These are phyloP conservation scores for Ctenodactylus gundi DNA, from an alignment of 2,113 vertebrate genomes.

Conservation along the genomic window DNA sequence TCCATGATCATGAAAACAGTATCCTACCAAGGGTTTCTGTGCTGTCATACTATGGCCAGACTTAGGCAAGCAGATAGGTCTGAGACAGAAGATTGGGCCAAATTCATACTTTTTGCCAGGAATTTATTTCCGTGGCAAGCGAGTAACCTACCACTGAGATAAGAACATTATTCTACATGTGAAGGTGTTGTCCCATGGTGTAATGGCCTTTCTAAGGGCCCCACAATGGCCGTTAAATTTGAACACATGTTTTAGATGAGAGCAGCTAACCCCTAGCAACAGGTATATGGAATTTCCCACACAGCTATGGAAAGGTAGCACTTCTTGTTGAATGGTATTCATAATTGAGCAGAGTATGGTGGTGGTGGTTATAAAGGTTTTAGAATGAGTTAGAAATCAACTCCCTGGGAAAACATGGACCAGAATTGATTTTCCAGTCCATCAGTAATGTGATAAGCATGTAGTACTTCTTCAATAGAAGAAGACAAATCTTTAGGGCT, in stretches of 20 bases:
- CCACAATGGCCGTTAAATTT: neutral
- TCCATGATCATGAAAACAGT: neutral
- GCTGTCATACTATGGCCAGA: neutral
- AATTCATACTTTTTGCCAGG: neutral
- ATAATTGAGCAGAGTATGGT: too few species aligned
- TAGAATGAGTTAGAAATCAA: neutral
- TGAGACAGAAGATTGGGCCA: neutral
- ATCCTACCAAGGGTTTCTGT: neutral
- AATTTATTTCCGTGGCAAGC: neutral
- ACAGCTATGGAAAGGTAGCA: neutral
- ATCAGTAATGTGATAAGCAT: neutral
- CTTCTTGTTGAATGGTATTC: neutral
- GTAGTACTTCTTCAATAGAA: neutral
- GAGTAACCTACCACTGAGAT: neutral
- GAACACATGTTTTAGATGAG: neutral
- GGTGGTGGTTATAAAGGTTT: neutral
- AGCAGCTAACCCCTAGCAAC: neutral
- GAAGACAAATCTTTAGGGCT: neutral
- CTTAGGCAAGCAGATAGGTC: neutral
- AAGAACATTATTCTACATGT: neutral
- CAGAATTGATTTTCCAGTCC: neutral
- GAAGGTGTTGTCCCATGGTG: neutral
- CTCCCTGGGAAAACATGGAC: neutral
- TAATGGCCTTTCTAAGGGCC: neutral
- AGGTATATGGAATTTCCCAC: neutral